Evolutionary conservation across 2,888 invertebrate genomes (phyloP).

Genomic region (Tricholauxania praeusta): DNA sequence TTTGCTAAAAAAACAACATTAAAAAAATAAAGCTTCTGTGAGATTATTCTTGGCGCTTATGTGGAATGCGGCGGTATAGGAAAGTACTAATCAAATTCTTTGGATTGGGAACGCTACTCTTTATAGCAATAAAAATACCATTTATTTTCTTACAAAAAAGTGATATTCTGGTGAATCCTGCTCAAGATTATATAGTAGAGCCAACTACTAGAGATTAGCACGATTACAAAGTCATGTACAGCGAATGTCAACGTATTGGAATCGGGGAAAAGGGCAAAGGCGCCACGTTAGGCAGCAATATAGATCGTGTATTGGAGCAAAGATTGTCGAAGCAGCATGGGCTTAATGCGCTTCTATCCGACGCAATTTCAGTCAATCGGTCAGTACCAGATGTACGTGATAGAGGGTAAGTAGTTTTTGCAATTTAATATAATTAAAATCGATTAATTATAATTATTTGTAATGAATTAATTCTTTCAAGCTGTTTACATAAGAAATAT

Average conservation of each 20-base stretch:
- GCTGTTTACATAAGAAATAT: slow-evolving; percentile 47
- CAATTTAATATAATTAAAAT: background rate
- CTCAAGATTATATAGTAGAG: no score
- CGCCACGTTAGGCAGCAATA: slow-evolving; percentile 72
- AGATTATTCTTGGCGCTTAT: no score
- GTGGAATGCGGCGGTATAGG: no score
- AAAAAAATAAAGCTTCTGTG: no score
- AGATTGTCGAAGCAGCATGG: slow-evolving; percentile 87
- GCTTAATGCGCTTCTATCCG: slow-evolving; percentile 93
- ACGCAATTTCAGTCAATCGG: slow-evolving; percentile 89
- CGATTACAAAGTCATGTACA: slow-evolving; percentile 76
- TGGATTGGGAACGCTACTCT: no score
- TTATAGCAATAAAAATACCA: no score
- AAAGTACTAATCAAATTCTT: no score
- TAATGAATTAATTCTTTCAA: background rate
- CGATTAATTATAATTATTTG: background rate
- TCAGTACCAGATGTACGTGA: slow-evolving; percentile 84
- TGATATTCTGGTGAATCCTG: no score
- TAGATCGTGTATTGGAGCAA: slow-evolving; percentile 72
- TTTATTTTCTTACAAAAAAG: no score
- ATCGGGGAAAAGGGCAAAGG: slow-evolving; percentile 81
- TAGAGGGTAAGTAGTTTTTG: slow-evolving; percentile 67
- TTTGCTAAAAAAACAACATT: no score
- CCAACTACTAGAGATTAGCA: slow-evolving; percentile 83
- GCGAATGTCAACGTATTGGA: slow-evolving; percentile 74